A percentile compares a stretch with the other conserved stretches of the same genome.
These are phyloP conservation scores for Calliopum simillimum DNA, from an alignment of 2,888 invertebrate species.

Conservation along the genomic window DNA sequence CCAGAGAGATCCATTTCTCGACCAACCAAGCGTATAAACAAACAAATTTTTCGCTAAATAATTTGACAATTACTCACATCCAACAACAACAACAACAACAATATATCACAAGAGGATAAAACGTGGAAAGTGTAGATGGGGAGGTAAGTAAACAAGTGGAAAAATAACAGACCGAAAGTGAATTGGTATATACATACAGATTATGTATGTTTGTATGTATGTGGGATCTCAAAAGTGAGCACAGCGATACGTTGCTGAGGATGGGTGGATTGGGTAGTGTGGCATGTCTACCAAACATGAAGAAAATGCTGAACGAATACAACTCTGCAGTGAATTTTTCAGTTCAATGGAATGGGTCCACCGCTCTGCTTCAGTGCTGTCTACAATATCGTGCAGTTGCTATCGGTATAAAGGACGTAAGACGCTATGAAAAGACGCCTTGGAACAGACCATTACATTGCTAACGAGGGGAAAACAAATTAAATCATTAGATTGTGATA, in stretches of 20 bases:
- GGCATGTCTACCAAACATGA: background rate
- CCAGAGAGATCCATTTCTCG: slow-evolving; percentile 56
- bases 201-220: background rate
- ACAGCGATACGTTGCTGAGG: slow-evolving; percentile 1
- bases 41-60: slow-evolving; percentile 67
- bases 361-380: background rate
- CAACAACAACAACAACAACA: slow-evolving; percentile 37
- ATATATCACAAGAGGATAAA: background rate
- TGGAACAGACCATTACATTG: slow-evolving; percentile 65
- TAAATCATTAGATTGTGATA: slow-evolving; percentile 67
- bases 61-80: slow-evolving; percentile 67
- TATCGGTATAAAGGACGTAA: slow-evolving; percentile 4
- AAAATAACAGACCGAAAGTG: slow-evolving; percentile 28
- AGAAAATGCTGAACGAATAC: too few relatives aligned
- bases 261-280: slow-evolving; percentile 21
- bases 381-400: background rate
- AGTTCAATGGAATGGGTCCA: too few relatives aligned
- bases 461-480: slow-evolving; percentile 67
- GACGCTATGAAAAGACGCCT: slow-evolving; percentile 49
- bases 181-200: background rate
- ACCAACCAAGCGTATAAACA: slow-evolving; percentile 63
- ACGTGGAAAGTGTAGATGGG: background rate
- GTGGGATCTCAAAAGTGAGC: background rate
- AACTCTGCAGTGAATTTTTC: too few relatives aligned
- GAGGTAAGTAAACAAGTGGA: background rate